Evolutionary conservation across 2,797 vertebrate species (phyloP).

Genomic region (Sus cebifrons): DNA sequence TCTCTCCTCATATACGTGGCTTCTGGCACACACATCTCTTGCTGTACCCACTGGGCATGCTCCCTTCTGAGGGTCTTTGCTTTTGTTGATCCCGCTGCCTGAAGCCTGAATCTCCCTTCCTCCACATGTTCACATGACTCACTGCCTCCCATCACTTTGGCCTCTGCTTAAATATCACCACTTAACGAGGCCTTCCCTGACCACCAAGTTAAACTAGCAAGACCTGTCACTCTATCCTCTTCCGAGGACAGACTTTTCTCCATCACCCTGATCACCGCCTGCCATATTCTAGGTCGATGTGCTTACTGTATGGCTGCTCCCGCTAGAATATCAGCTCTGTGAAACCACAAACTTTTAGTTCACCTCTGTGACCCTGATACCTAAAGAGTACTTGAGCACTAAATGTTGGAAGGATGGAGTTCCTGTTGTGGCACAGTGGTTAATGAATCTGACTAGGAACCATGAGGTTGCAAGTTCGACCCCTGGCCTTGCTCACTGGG

Average conservation of each 20-base stretch:
- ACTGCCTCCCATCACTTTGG: background rate
- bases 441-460: background rate
- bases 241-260: background rate
- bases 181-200: background rate
- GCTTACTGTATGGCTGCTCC: background rate
- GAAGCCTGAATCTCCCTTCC: background rate
- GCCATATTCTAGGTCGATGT: background rate
- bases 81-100: background rate
- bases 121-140: background rate
- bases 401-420: background rate
- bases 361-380: background rate
- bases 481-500: no score
- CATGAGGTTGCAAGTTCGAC: no score
- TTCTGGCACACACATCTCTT: background rate
- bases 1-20: background rate
- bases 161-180: background rate
- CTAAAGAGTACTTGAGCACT: background rate
- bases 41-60: background rate
- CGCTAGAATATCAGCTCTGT: background rate
- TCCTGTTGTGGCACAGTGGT: background rate
- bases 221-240: background rate
- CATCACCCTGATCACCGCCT: background rate
- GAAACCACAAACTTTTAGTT: background rate
- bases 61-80: background rate
- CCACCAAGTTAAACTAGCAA: background rate